phyloP scores from a whole-genome alignment of 2,797 vertebrate genomes.

The Urosaurus nigricauda region DNA sequence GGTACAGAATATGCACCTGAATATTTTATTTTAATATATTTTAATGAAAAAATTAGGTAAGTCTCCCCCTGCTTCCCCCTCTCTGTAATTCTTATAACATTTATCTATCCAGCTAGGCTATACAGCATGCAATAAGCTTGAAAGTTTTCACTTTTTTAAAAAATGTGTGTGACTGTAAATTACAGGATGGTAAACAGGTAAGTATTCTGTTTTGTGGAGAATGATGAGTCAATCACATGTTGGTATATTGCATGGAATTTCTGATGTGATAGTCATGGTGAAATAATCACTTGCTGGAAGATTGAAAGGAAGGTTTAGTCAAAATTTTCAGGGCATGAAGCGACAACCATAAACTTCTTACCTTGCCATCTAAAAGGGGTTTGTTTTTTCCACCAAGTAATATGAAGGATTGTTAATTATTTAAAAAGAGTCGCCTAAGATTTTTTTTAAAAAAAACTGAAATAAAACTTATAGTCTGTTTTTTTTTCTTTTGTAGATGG shows the following conservation, averaged over 20 bases:
- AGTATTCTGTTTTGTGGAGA: constrained; percentile 32
- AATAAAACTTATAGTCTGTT: neutral
- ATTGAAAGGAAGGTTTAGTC: neutral
- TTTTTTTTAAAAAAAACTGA: neutral
- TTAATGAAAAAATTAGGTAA: constrained; percentile 86
- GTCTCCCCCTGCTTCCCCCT: constrained; percentile 83
- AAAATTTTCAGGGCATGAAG: neutral
- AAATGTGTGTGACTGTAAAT: constrained; percentile 42
- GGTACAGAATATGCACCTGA: constrained; percentile 99
- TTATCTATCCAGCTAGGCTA: constrained; percentile 63
- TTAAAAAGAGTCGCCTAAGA: neutral
- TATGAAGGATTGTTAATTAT: neutral
- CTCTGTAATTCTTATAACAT: constrained; percentile 65
- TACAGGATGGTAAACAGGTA: constrained; percentile 72
- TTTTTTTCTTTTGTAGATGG: rapidly evolving
- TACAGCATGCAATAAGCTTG: constrained; percentile 66
- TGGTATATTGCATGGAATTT: constrained; percentile 31
- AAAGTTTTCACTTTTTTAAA: constrained; percentile 64
- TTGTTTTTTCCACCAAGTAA: neutral
- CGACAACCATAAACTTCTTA: neutral
- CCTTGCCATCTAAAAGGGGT: neutral
- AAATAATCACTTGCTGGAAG: neutral
- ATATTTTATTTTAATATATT: constrained; percentile 85
- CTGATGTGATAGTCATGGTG: neutral
- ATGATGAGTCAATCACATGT: constrained; percentile 35